A percentile compares a stretch with the other conserved stretches of the same genome.
Evolutionary conservation across 2,113 vertebrate species (phyloP).

Genomic region (Turnix velox): DNA sequence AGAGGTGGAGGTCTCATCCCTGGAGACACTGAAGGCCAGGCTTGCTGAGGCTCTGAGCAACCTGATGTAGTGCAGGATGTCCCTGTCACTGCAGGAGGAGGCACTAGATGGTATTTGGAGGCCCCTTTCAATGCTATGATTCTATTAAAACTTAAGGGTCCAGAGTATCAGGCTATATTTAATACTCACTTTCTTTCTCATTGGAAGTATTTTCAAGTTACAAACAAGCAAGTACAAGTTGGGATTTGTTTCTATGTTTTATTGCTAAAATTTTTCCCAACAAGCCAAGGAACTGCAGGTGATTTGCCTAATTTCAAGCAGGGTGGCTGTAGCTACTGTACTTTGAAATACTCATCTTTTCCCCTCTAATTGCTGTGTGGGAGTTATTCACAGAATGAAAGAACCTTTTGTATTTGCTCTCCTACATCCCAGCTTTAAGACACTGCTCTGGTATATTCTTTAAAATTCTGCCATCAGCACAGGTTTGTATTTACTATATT

Average conservation of each 20-base stretch:
- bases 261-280: slow-evolving; percentile 21
- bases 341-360: slow-evolving; percentile 54
- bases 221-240: not conserved
- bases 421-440: slow-evolving; percentile 40
- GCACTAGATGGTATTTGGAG: too few relatives aligned
- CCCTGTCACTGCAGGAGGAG: too few relatives aligned
- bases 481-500: slow-evolving; percentile 50
- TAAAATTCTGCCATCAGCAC: slow-evolving; percentile 42
- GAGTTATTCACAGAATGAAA: slow-evolving; percentile 66
- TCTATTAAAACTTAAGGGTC: too few relatives aligned
- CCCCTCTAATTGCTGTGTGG: slow-evolving; percentile 68
- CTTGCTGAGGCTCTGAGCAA: too few relatives aligned
- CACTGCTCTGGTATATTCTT: slow-evolving; percentile 34
- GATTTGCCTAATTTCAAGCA: slow-evolving; percentile 40
- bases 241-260: not conserved
- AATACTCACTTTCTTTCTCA: not conserved
- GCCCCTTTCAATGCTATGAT: too few relatives aligned
- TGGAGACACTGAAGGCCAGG: too few relatives aligned
- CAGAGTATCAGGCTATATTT: not conserved
- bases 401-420: slow-evolving; percentile 63
- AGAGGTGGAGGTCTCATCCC: too few relatives aligned
- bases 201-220: slow-evolving; percentile 17
- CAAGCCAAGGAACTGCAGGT: slow-evolving; percentile 24
- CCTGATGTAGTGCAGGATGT: too few relatives aligned
- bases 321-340: slow-evolving; percentile 40